phyloP scores from a whole-genome alignment of 1,140 invertebrate genomes.

The Drosophila repletoides region DNA sequence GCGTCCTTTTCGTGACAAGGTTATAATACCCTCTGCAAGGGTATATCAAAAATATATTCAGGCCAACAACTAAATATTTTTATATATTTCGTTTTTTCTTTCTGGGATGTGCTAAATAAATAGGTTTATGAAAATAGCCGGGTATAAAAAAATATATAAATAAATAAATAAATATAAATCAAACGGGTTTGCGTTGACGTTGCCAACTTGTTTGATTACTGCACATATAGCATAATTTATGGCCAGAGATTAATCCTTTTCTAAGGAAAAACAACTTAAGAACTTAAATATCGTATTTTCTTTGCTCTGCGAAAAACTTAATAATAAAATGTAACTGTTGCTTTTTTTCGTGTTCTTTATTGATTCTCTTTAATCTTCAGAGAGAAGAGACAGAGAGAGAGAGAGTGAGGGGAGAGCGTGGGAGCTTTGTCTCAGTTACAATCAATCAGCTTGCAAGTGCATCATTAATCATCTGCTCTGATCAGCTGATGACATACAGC shows the following conservation, averaged over 20 bases:
- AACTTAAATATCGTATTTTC: too few relatives aligned
- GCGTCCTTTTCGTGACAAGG: too few relatives aligned
- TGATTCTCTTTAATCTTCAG: conserved; percentile 9
- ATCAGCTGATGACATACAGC: conserved; percentile 65
- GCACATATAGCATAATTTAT: conserved; percentile 13
- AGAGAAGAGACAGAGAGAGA: too few relatives aligned
- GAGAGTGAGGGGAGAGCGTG: too few relatives aligned
- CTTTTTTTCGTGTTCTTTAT: background rate
- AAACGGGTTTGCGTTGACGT: conserved; percentile 4
- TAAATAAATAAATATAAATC: conserved; percentile 35
- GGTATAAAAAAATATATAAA: conserved; percentile 35
- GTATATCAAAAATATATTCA: conserved; percentile 2
- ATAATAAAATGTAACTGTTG: too few relatives aligned
- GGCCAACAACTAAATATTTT: conserved; percentile 15
- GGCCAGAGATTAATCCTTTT: background rate
- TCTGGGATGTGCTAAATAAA: conserved; percentile 29
- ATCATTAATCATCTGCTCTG: conserved; percentile 59
- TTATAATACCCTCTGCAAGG: too few relatives aligned
- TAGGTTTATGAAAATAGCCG: conserved; percentile 37
- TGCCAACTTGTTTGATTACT: conserved; percentile 35
- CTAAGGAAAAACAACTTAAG: background rate
- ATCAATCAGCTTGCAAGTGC: conserved; percentile 54
- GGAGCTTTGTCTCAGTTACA: conserved; percentile 19
- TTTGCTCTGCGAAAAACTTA: too few relatives aligned
- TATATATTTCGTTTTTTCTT: background rate